Base-by-base conservation (phyloP, 2,797 vertebrate genomes). In the Serranus cabrilla region DNA sequence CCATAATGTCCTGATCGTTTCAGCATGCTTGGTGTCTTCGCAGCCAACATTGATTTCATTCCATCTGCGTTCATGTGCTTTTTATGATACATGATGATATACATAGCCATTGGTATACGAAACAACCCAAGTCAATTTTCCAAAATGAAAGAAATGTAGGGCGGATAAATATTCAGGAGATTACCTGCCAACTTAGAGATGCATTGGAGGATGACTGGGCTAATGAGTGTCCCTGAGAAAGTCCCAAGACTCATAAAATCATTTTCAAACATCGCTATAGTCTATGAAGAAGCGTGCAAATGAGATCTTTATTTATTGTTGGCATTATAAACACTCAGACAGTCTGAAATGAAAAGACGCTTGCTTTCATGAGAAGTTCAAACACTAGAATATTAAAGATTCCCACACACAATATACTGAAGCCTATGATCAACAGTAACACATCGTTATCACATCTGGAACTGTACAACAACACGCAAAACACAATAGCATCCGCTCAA, bases 151-250 rank as follows among this genome's bases (percentile, higher is more conserved):
- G 27, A 56, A 64, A 65, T 25, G 49, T 56, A 65, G 37, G 61
- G 46, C 55, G 40, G 56, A 65, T 84, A 74, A 67, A 78, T 81
- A 78, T 74, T 75, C 39, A 31, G 47, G 56, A 58, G 57, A 58
- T 65, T 72, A 86, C 74, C 64, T 78, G 76, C 46, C 71, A 77
- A 47, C 23, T 67, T 47, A 51, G 54, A 52, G 60, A 72, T 50
- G 66, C 76, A 70, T 34, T 59, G 39, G 63, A 78, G 58, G 74
- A 75, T 70, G 82, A 67, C 74, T 70, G 63, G 52, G 57, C 59
- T 79, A 79, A 86, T 84, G 68, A 62, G 55, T 75, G 58, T 73
- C 59, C 59, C 71, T 23, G 68, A 62, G n/a, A 76, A 7, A 80
- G 69, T 81, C 79, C 74, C 56, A 25, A 54, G 74, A 71, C 66